Conservation (phyloP, 2,888 invertebrate species). For the Metopia argyrocephala region DNA sequence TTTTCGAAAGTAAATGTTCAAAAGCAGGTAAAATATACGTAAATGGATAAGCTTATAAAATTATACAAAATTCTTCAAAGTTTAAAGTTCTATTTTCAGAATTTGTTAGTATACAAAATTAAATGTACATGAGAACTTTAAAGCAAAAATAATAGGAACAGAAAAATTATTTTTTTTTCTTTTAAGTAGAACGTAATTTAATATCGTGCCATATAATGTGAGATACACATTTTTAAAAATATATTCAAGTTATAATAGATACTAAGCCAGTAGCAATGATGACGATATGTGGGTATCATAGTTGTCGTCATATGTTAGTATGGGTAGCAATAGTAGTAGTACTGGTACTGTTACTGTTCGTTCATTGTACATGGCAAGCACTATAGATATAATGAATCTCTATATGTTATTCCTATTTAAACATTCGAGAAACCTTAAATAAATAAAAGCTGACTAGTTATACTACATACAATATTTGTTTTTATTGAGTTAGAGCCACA, state of each 20-base stretch:
- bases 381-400: no score
- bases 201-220: constrained; percentile 45
- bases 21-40: constrained; percentile 12
- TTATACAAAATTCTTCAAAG: constrained; percentile 43
- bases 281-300: no score
- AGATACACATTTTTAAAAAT: not conserved
- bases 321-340: no score
- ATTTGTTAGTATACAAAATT: constrained; percentile 45
- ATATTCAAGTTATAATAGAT: constrained; percentile 11
- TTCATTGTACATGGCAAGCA: no score
- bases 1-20: no score
- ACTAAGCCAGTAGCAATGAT: not conserved
- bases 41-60: not conserved
- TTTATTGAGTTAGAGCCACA: not conserved
- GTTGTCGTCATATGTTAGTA: no score
- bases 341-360: no score
- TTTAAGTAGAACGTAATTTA: constrained; percentile 54
- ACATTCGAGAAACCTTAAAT: not conserved
- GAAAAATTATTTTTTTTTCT: not conserved
- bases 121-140: constrained; percentile 26
- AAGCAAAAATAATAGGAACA: constrained; percentile 9
- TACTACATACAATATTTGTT: no score
- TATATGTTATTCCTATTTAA: no score
- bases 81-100: constrained; percentile 53
- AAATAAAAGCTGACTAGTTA: not conserved